phyloP scores from a whole-genome alignment of 2,888 invertebrate genomes.

The Octonoba sinensis region DNA sequence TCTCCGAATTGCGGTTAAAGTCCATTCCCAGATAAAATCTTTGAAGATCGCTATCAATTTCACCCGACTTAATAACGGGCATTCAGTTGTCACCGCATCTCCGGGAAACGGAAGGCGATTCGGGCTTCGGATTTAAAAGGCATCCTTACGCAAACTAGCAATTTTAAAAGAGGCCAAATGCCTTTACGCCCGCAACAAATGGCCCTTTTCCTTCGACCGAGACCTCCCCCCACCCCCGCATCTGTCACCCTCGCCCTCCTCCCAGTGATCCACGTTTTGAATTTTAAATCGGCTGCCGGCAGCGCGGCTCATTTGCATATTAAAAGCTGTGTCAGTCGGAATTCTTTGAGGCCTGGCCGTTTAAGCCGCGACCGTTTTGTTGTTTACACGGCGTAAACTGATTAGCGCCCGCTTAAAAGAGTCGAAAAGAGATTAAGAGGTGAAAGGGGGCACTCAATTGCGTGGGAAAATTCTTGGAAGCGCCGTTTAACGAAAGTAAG shows the following conservation, averaged over 20 bases:
- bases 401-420: slow-evolving; percentile 11
- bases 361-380: slow-evolving; percentile 4
- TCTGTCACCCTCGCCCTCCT: not conserved
- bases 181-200: too few relatives aligned
- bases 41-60: too few relatives aligned
- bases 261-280: slow-evolving; percentile 16
- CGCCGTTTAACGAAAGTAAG: not conserved
- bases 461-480: not conserved
- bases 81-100: too few relatives aligned
- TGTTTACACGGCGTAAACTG: slow-evolving; percentile 10
- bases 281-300: slow-evolving; percentile 18
- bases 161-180: too few relatives aligned
- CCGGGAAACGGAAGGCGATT: too few relatives aligned
- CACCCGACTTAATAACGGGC: too few relatives aligned
- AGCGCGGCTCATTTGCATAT: slow-evolving; percentile 38
- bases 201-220: not conserved
- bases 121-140: too few relatives aligned
- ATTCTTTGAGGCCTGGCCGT: not conserved
- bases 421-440: not conserved
- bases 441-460: not conserved
- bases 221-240: not conserved
- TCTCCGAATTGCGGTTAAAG: too few relatives aligned
- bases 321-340: slow-evolving; percentile 14
- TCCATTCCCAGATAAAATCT: too few relatives aligned
- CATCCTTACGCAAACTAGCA: too few relatives aligned